Evolutionary conservation across 2,797 vertebrate species (phyloP), one percentile per base, ranked within the genome.

Genomic region (Hemibagrus guttatus): DNA sequence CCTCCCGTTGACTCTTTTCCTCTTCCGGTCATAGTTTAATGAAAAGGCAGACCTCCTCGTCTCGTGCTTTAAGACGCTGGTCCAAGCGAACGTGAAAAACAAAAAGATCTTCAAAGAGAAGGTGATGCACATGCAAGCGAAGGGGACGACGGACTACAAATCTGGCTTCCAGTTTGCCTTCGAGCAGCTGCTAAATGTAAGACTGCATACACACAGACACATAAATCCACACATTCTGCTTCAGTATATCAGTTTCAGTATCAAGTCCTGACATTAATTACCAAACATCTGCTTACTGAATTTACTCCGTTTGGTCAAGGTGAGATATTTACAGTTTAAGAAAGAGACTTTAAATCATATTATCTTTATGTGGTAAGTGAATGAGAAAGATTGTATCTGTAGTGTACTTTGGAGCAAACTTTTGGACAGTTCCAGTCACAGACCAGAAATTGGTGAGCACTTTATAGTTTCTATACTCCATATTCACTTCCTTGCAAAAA

Each of bases 21-120:
- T 79, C 23, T 61, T 46, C 81, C 19, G 23, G 14, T 86, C 4
- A 58, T 88, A 99, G 98, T 99, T 99, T 94, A 98, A 97, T 0
- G 97, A 99, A 91, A 98, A 99, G 92, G 98, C 98, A 0, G 97
- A 97, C 26, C 97, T 97, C 0, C 97, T 99, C 75, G 97, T 99
- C 87, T 96, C 97, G 0, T 99, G 98, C 95, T 99, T 99, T 94
- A 97, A 96, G 84, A 97, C 97, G 89, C 94, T 99, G 92, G 98
- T 99, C 88, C 98, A 99, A 92, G 98, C 98, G 91, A 99, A 99
- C 12, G 95, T 98, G 82, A 96, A 97, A 0, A 99, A 99, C 95
- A 99, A 99, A 95, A 98, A 99, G 93, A 98, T 99, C 92, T 99
- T 99, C 94, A 99, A 98, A 94, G 96, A 98, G 80, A 96, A 97